Evolutionary conservation across 2,888 invertebrate genomes (phyloP).

Genomic region (Agonum fuliginosum): DNA sequence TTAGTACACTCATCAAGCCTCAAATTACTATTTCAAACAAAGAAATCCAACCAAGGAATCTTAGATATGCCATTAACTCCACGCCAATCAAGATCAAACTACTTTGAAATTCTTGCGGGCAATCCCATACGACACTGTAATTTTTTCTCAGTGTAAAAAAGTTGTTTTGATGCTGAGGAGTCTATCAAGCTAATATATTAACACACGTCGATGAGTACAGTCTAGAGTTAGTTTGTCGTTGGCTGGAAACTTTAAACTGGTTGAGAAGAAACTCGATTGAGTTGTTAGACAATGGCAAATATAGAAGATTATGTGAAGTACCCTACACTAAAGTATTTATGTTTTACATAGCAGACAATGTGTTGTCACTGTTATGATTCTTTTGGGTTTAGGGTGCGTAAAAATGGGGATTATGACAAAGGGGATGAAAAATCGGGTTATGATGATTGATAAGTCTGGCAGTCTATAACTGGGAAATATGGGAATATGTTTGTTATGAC

Average conservation of each 20-base stretch:
- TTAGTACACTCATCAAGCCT: background rate
- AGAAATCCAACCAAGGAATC: conserved; percentile 28
- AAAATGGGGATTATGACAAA: no score
- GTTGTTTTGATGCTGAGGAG: conserved; percentile 26
- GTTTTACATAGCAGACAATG: no score
- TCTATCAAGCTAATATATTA: conserved; percentile 18
- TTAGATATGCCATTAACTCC: conserved; percentile 17
- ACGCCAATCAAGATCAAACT: conserved; percentile 6
- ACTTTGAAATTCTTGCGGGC: conserved; percentile 15
- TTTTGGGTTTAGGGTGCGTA: no score
- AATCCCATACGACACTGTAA: conserved; percentile 23
- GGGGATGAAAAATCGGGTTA: no score
- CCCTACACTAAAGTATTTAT: no score
- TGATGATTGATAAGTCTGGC: no score
- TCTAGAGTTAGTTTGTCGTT: no score
- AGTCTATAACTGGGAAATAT: no score
- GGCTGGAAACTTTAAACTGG: background rate
- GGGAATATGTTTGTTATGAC: no score
- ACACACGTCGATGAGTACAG: conserved; percentile 6
- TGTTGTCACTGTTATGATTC: no score
- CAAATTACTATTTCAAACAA: no score
- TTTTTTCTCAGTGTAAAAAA: conserved; percentile 11
- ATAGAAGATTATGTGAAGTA: no score
- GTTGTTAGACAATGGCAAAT: background rate
- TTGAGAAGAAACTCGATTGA: background rate